Base-by-base conservation (phyloP, 1,140 invertebrate species). In the Rhagoletis pomonella region DNA sequence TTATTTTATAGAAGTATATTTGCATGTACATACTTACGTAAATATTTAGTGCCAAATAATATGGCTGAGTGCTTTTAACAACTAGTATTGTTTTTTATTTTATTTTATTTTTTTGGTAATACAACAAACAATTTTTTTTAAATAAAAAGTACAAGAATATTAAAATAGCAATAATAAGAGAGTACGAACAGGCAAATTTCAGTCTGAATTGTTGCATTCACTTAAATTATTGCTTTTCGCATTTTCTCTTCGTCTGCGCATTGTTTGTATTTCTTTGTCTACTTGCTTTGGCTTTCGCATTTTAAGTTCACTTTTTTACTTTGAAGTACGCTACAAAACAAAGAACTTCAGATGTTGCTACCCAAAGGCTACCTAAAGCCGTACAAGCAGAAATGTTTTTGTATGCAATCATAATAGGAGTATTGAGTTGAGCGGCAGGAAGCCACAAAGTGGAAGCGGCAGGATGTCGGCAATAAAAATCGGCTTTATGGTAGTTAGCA, bases 31-130 rank as follows among this genome's bases (percentile, higher is more conserved):
- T 42, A 19, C 39, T 4, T 67, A 17, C 39, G n/a, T 67, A 9
- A 29, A 29, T 29, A 29, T 67, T 4, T 10, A 67, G n/a, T 81
- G 73, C 73, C 9, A 81, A 81, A 81, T 81, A 81, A 81, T 81
- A 81, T 81, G 73, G 73, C 73, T 81, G 73, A 81, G 73, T 81
- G 73, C 73, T 81, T 81, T 81, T 81, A 7, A 81, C 47, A 55
- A 29, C 44, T 29, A 29, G 29, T 81, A 55, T 81, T 1, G 42
- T 55, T 55, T 81, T 81, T 42, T 29, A 29, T 29, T 29, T 29
- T 29, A 29, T 29, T 29, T 29, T 29, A 29, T 29, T 29, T 29
- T 55, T 55, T 10, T 7, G 50, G 50, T 55, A 55, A 55, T 55
- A 10, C 50, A 55, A 10, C 50, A 55, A 55, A 55, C 1, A 55